A percentile compares a stretch with the other conserved stretches of the same genome.
Conservation (phyloP, 2,797 vertebrate species). For the Hemitrygon akajei region DNA sequence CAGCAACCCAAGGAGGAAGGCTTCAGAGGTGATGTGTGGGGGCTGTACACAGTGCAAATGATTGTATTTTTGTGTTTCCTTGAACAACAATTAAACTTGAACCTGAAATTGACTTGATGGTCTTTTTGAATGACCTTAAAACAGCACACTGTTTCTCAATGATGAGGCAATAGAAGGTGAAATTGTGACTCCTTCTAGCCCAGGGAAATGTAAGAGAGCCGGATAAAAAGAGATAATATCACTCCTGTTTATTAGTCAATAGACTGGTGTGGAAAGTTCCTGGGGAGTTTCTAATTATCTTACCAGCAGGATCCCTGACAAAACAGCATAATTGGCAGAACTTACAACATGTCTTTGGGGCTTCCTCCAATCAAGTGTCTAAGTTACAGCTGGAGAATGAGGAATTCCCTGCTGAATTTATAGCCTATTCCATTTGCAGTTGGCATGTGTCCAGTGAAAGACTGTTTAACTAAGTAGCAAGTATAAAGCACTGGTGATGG, state of each 20-base stretch:
- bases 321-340: neutral
- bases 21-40: no score
- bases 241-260: neutral
- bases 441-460: neutral
- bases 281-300: neutral
- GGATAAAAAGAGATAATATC: neutral
- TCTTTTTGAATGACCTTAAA: neutral
- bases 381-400: neutral
- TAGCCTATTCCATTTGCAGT: neutral
- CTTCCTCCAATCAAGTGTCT: neutral
- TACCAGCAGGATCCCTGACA: neutral
- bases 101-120: no score
- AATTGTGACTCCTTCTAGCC: neutral
- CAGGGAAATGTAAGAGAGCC: neutral
- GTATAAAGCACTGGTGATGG: neutral
- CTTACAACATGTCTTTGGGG: neutral
- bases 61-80: no score
- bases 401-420: neutral
- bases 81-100: no score
- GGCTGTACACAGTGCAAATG: no score
- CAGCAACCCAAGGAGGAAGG: no score
- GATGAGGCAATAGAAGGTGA: neutral
- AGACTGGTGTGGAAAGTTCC: neutral
- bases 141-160: neutral
- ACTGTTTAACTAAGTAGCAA: neutral